A percentile compares a stretch with the other conserved stretches of the same genome.
Conservation (phyloP, 2,888 invertebrate species). For the Pseudococcus viburni region DNA sequence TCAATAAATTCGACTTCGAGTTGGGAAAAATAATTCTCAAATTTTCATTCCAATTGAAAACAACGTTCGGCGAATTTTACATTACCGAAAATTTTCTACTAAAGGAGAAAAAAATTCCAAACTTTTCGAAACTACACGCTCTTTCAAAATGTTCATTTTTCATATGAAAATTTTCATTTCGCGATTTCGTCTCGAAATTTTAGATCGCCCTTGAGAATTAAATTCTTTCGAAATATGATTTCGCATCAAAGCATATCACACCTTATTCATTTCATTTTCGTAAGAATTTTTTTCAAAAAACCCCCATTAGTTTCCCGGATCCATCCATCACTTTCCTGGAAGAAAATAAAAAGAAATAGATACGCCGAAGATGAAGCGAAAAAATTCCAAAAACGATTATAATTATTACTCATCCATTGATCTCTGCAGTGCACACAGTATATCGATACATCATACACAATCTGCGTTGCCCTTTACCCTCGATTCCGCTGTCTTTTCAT, state of each 20-base stretch:
- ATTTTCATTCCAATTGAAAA: background rate
- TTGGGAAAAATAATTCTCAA: background rate
- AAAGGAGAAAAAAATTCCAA: background rate
- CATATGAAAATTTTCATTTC: background rate
- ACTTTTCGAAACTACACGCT: background rate
- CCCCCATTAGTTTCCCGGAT: background rate
- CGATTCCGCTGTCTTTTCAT: background rate
- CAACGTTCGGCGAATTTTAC: background rate
- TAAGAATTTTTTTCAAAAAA: too few species aligned
- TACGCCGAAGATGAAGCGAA: too few species aligned
- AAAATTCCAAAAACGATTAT: too few species aligned
- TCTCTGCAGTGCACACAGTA: too few species aligned
- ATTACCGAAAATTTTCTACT: background rate
- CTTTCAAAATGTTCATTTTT: background rate
- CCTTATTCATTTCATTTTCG: background rate
- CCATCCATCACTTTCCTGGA: background rate
- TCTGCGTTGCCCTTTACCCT: background rate
- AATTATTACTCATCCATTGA: too few species aligned
- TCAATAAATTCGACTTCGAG: background rate
- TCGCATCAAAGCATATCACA: background rate
- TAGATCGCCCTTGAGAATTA: background rate
- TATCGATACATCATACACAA: background rate
- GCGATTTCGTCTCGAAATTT: background rate
- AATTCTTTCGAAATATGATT: background rate
- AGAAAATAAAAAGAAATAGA: background rate